Evolutionary conservation across 2,113 vertebrate species (phyloP).

Genomic region (Clarias macrocephalus): DNA sequence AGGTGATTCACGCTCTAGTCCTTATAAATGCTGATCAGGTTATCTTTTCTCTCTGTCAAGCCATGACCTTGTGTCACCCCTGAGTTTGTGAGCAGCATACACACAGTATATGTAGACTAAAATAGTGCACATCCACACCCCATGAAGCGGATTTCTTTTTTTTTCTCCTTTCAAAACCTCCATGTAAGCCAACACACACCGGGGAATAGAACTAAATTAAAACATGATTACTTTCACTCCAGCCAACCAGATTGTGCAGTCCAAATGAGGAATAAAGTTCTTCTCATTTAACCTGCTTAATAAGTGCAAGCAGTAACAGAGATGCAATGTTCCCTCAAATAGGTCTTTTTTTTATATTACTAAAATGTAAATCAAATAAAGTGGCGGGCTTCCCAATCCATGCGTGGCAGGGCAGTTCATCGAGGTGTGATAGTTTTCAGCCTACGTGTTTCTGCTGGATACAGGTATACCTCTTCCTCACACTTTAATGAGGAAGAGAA

Average conservation of each 20-base stretch:
- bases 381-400: conserved; percentile 12
- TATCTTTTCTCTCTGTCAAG: neutral
- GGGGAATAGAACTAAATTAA: conserved; percentile 34
- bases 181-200: conserved; percentile 30
- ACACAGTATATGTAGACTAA: neutral
- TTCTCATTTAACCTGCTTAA: conserved; percentile 25
- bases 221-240: conserved; percentile 43
- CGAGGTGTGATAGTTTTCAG: conserved; percentile 27
- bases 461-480: conserved; percentile 42
- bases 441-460: conserved; percentile 10
- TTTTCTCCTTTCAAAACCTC: neutral
- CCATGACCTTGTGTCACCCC: conserved; percentile 22
- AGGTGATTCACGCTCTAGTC: conserved; percentile 1
- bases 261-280: conserved; percentile 30
- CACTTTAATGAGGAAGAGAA: conserved; percentile 52
- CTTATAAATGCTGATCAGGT: conserved; percentile 21
- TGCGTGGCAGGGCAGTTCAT: conserved; percentile 13
- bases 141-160: neutral
- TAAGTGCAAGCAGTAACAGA: conserved; percentile 37
- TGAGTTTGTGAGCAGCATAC: conserved; percentile 30
- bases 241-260: conserved; percentile 16
- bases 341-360: conserved; percentile 32
- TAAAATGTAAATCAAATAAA: conserved; percentile 48
- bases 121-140: neutral
- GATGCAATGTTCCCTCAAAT: conserved; percentile 22